phyloP scores from a whole-genome alignment of 1,140 invertebrate species.

The Aculops lycopersici region DNA sequence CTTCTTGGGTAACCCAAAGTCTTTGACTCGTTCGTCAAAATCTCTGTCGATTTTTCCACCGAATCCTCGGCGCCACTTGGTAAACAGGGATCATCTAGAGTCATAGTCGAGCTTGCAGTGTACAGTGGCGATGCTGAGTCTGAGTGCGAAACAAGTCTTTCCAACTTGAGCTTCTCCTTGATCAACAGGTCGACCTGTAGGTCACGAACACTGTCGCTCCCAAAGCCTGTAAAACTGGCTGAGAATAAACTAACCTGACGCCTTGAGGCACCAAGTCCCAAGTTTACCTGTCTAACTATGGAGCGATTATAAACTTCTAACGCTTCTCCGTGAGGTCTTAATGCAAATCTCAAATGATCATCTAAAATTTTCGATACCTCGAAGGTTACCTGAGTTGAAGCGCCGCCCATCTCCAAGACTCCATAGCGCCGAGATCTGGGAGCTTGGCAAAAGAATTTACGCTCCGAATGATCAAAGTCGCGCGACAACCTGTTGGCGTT shows the following conservation, averaged over 20 bases:
- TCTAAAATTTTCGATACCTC: conserved; percentile 20
- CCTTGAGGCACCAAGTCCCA: conserved; percentile 21
- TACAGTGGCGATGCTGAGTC: background rate
- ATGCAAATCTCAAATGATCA: conserved; percentile 11
- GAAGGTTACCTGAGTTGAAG: conserved; percentile 23
- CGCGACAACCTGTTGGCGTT: background rate
- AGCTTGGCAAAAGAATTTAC: too few relatives aligned
- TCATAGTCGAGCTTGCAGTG: conserved; percentile 1
- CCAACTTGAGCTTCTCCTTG: too few relatives aligned
- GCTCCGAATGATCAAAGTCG: too few relatives aligned
- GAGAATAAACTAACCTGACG: conserved; percentile 23
- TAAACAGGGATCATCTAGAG: conserved; percentile 7
- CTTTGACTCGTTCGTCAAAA: conserved; percentile 1
- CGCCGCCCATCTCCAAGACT: conserved; percentile 27
- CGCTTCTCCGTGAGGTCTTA: too few relatives aligned
- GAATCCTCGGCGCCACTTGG: conserved; percentile 2
- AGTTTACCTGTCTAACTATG: conserved; percentile 15
- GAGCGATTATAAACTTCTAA: conserved; percentile 4
- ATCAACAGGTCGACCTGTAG: conserved; percentile 10
- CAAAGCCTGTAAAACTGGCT: conserved; percentile 23
- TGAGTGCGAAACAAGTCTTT: too few relatives aligned
- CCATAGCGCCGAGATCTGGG: too few relatives aligned
- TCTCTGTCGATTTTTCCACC: background rate
- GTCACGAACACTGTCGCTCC: conserved; percentile 19
- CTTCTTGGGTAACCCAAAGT: background rate